Base-by-base conservation (phyloP, 1,140 invertebrate species). In the Drosophila obscura region DNA sequence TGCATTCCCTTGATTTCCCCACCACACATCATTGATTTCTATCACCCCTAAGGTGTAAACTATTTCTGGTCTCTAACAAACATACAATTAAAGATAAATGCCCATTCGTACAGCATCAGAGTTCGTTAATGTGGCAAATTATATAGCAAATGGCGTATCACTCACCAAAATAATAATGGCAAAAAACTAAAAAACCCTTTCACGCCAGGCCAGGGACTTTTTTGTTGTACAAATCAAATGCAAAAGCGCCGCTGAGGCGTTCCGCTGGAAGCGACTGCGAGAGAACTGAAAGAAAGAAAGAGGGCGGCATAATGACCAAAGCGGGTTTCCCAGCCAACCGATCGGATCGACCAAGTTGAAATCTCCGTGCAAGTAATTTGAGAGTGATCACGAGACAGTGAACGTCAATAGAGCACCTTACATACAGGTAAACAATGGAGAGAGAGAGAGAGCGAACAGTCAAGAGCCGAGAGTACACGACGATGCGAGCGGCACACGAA, bases 241-340 rank as follows among this genome's bases (percentile, higher is more conserved):
- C 31, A 11, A 35, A 53, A 53, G 15, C n/a, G 26, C 50, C 35
- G n/a, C 50, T 41, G 31, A 31, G 22, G 69, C 50, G 60, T 53
- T 2, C 26, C 13, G 24, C 5, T 16, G 51, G 24, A 28, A 15
- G 57, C 66, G 58, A 65, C 64, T 31, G 31, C 61, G 19, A 26
- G 24, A 35, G 16, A 26, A 45, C 28, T 22, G 52, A 43, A 52
- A 53, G 45, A 39, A 52, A 19, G 19, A 19, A 19, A 19, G 19
- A 19, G 19, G 53, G 24, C 65, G 53, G 28, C 61, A 66, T 79
- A 83, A 66, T 76, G 76, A 68, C 52, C 66, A 48, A 71, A 52
- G 76, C 80, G 80, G 80, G 59, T 83, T 83, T 84, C 80, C 80
- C 80, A 80, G 43, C 48, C 55, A 71, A 41, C n/a, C 41, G 49